These are phyloP conservation scores for Gari tellinella DNA, from an alignment of 2,888 invertebrate species.

Conservation along the genomic window DNA sequence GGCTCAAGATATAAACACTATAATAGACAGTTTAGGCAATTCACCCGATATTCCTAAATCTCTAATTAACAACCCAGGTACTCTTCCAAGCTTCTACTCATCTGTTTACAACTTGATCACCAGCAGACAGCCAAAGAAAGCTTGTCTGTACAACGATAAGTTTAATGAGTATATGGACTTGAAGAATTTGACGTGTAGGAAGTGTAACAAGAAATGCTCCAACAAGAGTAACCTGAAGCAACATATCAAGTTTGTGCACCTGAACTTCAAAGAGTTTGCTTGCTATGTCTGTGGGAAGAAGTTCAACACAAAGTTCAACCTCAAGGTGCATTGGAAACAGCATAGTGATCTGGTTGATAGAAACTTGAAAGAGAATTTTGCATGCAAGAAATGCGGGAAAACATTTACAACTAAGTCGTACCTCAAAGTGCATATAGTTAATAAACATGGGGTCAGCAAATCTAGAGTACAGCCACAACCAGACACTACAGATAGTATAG, in stretches of 20 bases:
- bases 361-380: constrained; percentile 18
- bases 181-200: constrained; percentile 23
- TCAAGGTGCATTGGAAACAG: constrained; percentile 45
- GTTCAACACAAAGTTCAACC: constrained; percentile 42
- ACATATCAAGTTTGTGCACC: constrained; percentile 39
- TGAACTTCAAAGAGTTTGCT: constrained; percentile 38
- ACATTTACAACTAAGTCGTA: constrained; percentile 27
- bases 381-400: constrained; percentile 29
- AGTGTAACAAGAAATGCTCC: constrained; percentile 44
- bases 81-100: no score
- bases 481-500: no score
- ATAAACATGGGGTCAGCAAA: constrained; percentile 12
- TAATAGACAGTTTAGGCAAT: no score
- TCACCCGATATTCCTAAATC: no score
- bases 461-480: no score
- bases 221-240: constrained; percentile 46
- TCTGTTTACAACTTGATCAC: no score
- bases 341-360: constrained; percentile 22
- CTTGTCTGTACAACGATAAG: neutral
- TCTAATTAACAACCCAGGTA: no score
- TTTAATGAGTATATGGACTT: constrained; percentile 21
- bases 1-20: no score
- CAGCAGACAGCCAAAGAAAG: no score
- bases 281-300: constrained; percentile 33
- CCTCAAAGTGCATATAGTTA: constrained; percentile 25